Evolutionary conservation across 2,888 invertebrate species (phyloP), one percentile per base, ranked within the genome.

Genomic region (Clitarchus hookeri): DNA sequence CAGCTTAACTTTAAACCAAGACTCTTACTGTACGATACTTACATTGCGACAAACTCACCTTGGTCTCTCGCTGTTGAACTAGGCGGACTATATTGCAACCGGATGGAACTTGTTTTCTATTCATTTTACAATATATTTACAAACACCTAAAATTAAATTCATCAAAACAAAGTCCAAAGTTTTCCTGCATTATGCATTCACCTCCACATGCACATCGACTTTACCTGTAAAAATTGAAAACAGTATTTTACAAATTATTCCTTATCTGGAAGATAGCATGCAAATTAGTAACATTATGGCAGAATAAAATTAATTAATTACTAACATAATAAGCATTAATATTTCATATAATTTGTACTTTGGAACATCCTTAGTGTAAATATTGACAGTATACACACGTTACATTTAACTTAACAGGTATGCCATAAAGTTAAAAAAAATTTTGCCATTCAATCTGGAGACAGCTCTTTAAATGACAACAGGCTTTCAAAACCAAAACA

Each of bases 1-100:
- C 36, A 36, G 36, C 36, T 36, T 36, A 36, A 36, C 36, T 36
- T 36, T 36, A 36, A 36, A 36, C 36, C 36, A 36, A 36, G 36
- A 36, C 36, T 36, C 4, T 36, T 36, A 36, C 36, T 36, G 36
- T 36, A 36, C 2, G 36, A 36, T 36, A 36, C 36, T 36, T 36
- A 36, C 53, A 78, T 84, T 85, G 78, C 27, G n/a, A 79, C 0
- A 54, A 84, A 89, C 90, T 89, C 89, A 90, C 90, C 88, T 90
- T 89, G 25, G 89, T 86, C 88, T 90, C 90, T 86, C 90, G 89
- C 65, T 88, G 89, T 83, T 88, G 88, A 53, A 90, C 88, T 25
- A 89, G 87, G 26, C 89, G 89, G 26, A 89, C 88, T 86, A 90
- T 88, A 87, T 90, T 89, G 36, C 86, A 87, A 16, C 85, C 84